Evolutionary conservation across 2,797 vertebrate genomes (phyloP).

Genomic region (Amazona ochrocephala): DNA sequence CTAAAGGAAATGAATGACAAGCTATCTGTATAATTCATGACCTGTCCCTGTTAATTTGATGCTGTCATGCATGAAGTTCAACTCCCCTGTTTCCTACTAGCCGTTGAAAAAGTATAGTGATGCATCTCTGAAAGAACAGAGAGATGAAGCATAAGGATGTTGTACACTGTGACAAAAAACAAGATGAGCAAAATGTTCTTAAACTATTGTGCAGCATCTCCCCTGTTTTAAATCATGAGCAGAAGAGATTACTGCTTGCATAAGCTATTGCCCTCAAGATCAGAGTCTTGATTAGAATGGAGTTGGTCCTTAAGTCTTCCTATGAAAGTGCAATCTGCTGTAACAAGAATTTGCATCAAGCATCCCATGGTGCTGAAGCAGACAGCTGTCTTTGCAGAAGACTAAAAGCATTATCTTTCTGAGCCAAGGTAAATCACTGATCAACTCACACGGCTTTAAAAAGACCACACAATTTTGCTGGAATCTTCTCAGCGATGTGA

Average conservation of each 20-base stretch:
- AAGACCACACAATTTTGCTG: not conserved
- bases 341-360: not conserved
- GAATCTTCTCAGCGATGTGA: not conserved
- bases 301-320: not conserved
- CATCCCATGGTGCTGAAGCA: not conserved
- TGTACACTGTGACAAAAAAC: not conserved
- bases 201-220: not conserved
- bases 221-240: not conserved
- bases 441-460: not conserved
- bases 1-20: constrained; percentile 49
- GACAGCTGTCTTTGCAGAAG: not conserved
- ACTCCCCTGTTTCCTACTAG: not conserved
- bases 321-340: not conserved
- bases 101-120: not conserved
- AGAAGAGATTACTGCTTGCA: not conserved
- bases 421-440: not conserved
- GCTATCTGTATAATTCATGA: constrained; percentile 47
- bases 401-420: not conserved
- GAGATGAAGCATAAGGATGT: not conserved
- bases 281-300: not conserved
- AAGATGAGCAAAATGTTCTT: not conserved
- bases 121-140: not conserved
- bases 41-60: constrained; percentile 47
- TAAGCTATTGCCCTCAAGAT: not conserved
- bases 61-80: constrained; percentile 50